Conservation (phyloP, 2,797 vertebrate species). For the Betta splendens region DNA sequence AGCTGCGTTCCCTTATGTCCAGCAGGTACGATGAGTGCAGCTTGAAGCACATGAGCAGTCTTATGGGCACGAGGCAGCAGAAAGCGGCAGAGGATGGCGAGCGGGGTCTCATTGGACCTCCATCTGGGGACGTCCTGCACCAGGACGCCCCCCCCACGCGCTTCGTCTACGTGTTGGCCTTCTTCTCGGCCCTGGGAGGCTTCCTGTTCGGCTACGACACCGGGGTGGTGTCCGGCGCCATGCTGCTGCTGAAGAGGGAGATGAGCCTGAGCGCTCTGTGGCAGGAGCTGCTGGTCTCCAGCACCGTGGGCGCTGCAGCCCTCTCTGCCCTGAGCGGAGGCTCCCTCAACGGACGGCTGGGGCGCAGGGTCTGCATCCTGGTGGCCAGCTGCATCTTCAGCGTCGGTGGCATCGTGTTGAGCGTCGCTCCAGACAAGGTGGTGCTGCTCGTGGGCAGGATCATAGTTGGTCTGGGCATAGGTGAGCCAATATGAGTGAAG, state of each 20-base stretch:
- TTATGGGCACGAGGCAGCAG: slow-evolving; percentile 81
- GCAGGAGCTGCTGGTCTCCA: slow-evolving; percentile 96
- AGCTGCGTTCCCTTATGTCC: slow-evolving; percentile 35
- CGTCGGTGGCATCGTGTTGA: slow-evolving; percentile 84
- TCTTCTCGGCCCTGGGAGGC: slow-evolving; percentile 93
- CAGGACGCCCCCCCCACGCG: slow-evolving; percentile 68
- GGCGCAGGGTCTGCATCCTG: slow-evolving; percentile 89
- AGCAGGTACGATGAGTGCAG: slow-evolving; percentile 75
- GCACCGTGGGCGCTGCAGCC: slow-evolving; percentile 93
- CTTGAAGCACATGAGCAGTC: slow-evolving; percentile 80
- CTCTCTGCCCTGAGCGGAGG: slow-evolving; percentile 89
- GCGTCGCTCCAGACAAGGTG: slow-evolving; percentile 83
- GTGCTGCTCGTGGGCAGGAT: slow-evolving; percentile 90
- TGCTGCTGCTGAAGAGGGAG: slow-evolving; percentile 93
- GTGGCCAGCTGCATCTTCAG: slow-evolving; percentile 89
- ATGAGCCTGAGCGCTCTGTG: slow-evolving; percentile 89
- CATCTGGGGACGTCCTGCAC: slow-evolving; percentile 67
- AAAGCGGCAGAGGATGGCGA: slow-evolving; percentile 73
- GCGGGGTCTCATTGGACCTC: slow-evolving; percentile 76
- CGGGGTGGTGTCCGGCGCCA: slow-evolving; percentile 94
- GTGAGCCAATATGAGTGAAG: slow-evolving; percentile 78
- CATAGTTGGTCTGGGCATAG: slow-evolving; percentile 91
- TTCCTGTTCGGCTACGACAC: slow-evolving; percentile 98
- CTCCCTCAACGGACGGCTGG: slow-evolving; percentile 84
- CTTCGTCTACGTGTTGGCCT: slow-evolving; percentile 87